These are phyloP conservation scores for human (Homo sapiens) DNA, from an alignment of 2,113 vertebrate genomes.

Conservation along the genomic window GRCh38 chr4:146834001-146834500, in stretches of 20 bases:
- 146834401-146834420: constrained; percentile 73
- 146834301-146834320: constrained; percentile 66
- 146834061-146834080: constrained; percentile 16
- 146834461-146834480: constrained; percentile 74
- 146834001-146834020: constrained; percentile 45
- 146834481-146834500: constrained; percentile 82
- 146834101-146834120: constrained; percentile 53
- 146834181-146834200: constrained; percentile 73
- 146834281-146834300: constrained; percentile 75
- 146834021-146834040: constrained; percentile 70
- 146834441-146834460: constrained; percentile 71
- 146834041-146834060: constrained; percentile 68
- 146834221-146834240: constrained; percentile 68
- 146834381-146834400: constrained; percentile 58
- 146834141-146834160: constrained; percentile 52
- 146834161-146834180: constrained; percentile 66
- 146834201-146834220: constrained; percentile 73
- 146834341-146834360: constrained; percentile 63
- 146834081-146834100: constrained; percentile 46
- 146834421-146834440: constrained; percentile 59
- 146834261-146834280: constrained; percentile 57
- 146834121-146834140: constrained; percentile 31
- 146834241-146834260: constrained; percentile 52
- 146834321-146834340: constrained; percentile 53
- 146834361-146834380: constrained; percentile 52